Conservation (phyloP, 2,888 invertebrate genomes). For the Apamea monoglypha region DNA sequence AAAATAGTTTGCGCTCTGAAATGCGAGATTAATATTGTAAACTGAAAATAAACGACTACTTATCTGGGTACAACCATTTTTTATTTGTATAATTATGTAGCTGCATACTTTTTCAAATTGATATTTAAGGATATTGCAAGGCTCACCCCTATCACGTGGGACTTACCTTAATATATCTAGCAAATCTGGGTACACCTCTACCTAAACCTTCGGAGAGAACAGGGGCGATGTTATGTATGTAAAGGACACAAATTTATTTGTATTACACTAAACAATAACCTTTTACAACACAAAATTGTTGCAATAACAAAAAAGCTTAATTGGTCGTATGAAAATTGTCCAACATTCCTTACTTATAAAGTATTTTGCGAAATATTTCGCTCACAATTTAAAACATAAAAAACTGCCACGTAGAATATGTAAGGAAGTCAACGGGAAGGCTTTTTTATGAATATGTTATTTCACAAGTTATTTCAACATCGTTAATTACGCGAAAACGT, state of each 20-base stretch:
- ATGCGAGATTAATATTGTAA: slow-evolving; percentile 16
- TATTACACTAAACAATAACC: slow-evolving; percentile 19
- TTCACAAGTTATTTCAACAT: slow-evolving; percentile 46
- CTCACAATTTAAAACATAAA: slow-evolving; percentile 55
- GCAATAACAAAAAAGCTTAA: slow-evolving; percentile 50
- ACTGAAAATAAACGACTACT: neutral
- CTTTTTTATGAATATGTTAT: slow-evolving; percentile 53
- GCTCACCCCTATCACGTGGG: neutral
- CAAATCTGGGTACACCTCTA: neutral
- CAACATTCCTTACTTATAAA: slow-evolving; percentile 56
- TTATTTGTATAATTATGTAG: neutral
- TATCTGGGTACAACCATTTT: neutral
- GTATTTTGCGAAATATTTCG: slow-evolving; percentile 61
- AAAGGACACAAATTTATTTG: slow-evolving; percentile 2
- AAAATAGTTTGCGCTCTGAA: slow-evolving; percentile 37
- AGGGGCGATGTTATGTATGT: neutral
- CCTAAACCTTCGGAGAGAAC: neutral
- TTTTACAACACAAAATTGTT: slow-evolving; percentile 33
- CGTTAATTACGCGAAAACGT: slow-evolving; percentile 51
- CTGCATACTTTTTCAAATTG: neutral
- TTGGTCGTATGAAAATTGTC: slow-evolving; percentile 53
- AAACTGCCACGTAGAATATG: slow-evolving; percentile 50
- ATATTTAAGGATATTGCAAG: slow-evolving; percentile 9
- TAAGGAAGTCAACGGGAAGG: slow-evolving; percentile 50
- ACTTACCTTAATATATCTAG: neutral